These are phyloP conservation scores for Lypha dubia DNA, from an alignment of 2,888 invertebrate species.

Conservation along the genomic window DNA sequence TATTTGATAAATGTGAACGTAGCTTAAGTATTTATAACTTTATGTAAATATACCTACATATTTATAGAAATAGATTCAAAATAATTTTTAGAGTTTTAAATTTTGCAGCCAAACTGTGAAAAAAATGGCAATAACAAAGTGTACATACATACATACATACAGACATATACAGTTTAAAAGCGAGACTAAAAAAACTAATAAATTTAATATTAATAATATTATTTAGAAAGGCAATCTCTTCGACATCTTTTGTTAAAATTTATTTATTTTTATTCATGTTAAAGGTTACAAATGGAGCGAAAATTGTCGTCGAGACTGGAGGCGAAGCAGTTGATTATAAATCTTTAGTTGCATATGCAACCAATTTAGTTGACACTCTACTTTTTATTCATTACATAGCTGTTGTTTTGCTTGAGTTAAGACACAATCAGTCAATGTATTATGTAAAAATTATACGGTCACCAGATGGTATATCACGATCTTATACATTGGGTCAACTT, in stretches of 20 bases:
- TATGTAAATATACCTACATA: too few relatives aligned
- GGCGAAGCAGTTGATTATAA: conserved; percentile 93
- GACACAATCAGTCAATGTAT: conserved; percentile 95
- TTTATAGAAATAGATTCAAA: too few relatives aligned
- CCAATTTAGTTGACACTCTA: conserved; percentile 95
- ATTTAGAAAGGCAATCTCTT: background rate
- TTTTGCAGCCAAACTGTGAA: too few relatives aligned
- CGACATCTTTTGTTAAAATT: background rate
- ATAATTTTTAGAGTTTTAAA: too few relatives aligned
- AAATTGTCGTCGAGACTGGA: conserved; percentile 89
- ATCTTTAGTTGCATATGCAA: conserved; percentile 95
- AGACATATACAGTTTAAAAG: too few relatives aligned
- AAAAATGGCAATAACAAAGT: too few relatives aligned
- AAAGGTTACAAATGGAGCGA: conserved; percentile 88
- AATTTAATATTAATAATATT: too few relatives aligned
- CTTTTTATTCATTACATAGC: conserved; percentile 97
- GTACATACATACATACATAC: too few relatives aligned
- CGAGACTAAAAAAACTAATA: too few relatives aligned
- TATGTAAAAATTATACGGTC: conserved; percentile 96
- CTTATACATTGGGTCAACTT: conserved; percentile 94
- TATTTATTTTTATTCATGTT: background rate
- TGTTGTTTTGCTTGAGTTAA: conserved; percentile 95
- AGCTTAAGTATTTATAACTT: too few relatives aligned
- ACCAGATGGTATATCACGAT: conserved; percentile 96
- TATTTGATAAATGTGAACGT: too few relatives aligned